phyloP scores from a whole-genome alignment of 2,113 vertebrate species.

The Budorcas taxicolor region DNA sequence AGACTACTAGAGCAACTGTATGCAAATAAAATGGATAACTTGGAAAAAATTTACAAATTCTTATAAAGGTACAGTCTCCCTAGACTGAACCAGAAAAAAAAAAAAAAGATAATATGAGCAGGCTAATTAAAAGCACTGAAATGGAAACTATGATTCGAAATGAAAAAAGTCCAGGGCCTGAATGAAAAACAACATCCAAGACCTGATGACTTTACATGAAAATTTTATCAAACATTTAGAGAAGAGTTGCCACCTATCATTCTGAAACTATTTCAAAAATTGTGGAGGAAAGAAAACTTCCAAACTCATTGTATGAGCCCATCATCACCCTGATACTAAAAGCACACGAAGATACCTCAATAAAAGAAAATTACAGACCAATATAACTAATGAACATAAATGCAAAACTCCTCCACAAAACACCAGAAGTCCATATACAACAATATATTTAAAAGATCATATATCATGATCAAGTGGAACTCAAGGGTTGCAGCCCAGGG shows the following conservation, averaged over 20 bases:
- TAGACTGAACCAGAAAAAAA: not conserved
- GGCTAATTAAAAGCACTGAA: not conserved
- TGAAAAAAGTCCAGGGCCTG: not conserved
- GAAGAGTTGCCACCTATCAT: not conserved
- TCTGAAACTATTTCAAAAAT: not conserved
- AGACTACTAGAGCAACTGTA: not conserved
- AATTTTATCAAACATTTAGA: not conserved
- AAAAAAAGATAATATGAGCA: not conserved
- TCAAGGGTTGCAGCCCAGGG: too few species aligned
- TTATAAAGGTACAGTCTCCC: not conserved
- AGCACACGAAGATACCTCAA: not conserved
- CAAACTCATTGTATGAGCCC: not conserved
- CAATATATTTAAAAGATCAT: not conserved
- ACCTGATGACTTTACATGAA: not conserved
- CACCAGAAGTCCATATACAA: not conserved
- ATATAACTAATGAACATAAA: not conserved
- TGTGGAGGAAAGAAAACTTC: not conserved
- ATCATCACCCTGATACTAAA: not conserved
- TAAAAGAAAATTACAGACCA: not conserved
- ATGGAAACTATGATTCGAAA: not conserved
- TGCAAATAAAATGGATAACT: not conserved
- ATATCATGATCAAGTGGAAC: not conserved
- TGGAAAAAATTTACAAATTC: not conserved
- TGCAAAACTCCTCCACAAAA: not conserved
- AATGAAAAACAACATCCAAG: not conserved